These are phyloP conservation scores for Dioctria rufipes DNA, from an alignment of 2,888 invertebrate species.

Conservation along the genomic window DNA sequence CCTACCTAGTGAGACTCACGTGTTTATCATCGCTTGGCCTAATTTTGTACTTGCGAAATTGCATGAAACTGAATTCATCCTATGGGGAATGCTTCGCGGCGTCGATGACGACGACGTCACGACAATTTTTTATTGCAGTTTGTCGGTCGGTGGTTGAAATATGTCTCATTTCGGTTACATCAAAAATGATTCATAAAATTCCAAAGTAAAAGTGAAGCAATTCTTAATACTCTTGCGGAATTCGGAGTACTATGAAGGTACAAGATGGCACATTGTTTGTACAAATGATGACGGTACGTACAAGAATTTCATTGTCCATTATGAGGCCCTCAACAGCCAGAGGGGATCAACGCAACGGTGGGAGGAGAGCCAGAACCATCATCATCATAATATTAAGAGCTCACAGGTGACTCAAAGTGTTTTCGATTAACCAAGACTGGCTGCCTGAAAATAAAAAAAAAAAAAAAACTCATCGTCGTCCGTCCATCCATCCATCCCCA, in stretches of 20 bases:
- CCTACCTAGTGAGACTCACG: too few relatives aligned
- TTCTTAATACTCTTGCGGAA: neutral
- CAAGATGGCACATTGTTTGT: neutral
- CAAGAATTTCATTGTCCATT: neutral
- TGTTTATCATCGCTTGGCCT: too few relatives aligned
- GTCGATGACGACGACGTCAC: too few relatives aligned
- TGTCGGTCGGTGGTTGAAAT: too few relatives aligned
- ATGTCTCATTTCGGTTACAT: too few relatives aligned
- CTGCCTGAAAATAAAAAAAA: neutral
- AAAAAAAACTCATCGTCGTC: neutral
- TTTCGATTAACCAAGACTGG: neutral
- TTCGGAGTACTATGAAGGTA: neutral
- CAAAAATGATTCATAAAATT: neutral
- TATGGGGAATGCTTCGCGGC: too few relatives aligned
- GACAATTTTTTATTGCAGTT: too few relatives aligned
- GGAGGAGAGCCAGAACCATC: neutral
- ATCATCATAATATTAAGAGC: too few relatives aligned
- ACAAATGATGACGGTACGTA: neutral
- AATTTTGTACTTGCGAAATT: too few relatives aligned
- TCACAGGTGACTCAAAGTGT: slow-evolving; percentile 5
- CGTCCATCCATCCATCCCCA: neutral
- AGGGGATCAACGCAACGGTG: neutral
- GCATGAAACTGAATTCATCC: too few relatives aligned
- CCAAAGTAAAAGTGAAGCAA: neutral
- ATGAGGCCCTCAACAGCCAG: neutral